Evolutionary conservation across 2,113 vertebrate species (phyloP), one percentile per base, ranked within the genome.

Genomic region (Anser brachyrhynchus): DNA sequence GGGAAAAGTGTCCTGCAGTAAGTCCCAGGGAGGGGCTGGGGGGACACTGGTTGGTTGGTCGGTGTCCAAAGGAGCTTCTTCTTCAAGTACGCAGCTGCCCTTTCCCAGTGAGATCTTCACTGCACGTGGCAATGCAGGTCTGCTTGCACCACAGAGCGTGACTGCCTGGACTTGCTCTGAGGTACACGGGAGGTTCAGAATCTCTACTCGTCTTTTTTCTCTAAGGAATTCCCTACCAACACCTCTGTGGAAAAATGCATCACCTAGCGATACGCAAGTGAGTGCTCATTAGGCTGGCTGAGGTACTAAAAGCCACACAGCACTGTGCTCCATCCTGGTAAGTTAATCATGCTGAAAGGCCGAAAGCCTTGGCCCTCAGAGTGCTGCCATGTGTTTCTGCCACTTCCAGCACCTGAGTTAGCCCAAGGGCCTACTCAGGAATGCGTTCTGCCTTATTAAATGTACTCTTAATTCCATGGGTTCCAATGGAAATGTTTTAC

Each of bases 371-470:
- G 52, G 25, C 58, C 49, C 49, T 21, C 66, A 71, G 43, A 77
- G 6, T 72, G 54, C 74, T 91, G 77, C 77, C 39, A 7, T 46
- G 71, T 75, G 70, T n/a, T 87, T 78, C 1, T 37, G 39, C 64
- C 13, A 70, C 88, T 77, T 86, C 11, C 52, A 58, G 85, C 71
- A 77, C 59, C 44, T 83, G 75, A 70, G 58, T 72, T 64, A 88
- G 76, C 85, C 83, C 57, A 70, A 64, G 44, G 0, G 0, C 55
- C 80, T 77, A 59, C 79, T 92, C 79, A 77, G 79, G 82, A 94
- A 77, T 62, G 70, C 11, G 51, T 94, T 92, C 88, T 92, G 67
- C 79, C 65, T 84, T 95, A 59, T 28, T 58, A 88, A 86, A 59
- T 57, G 3, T 44, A n/a, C 35, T 85, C 54, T 66, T 82, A 82